Conservation (phyloP, 2,113 vertebrate species). For the Platysteira castanea region DNA sequence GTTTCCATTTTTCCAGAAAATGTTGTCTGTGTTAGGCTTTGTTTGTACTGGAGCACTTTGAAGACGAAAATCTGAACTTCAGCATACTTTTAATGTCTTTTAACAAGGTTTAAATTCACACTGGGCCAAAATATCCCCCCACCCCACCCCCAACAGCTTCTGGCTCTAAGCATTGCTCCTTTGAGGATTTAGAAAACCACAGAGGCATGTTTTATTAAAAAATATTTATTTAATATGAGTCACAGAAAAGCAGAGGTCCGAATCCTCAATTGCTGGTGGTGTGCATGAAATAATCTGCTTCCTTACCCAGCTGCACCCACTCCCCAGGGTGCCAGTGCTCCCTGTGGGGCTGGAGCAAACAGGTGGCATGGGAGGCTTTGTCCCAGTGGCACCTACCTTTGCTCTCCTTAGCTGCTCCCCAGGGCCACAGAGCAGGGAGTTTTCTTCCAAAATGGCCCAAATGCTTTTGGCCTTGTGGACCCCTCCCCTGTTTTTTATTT, state of each 20-base stretch:
- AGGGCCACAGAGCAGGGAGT: rapidly evolving
- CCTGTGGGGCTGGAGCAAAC: rapidly evolving
- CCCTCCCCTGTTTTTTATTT: not conserved
- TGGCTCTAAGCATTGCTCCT: conserved; percentile 7
- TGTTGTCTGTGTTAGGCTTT: conserved; percentile 59
- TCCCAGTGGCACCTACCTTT: not conserved
- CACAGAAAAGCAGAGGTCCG: conserved; percentile 35
- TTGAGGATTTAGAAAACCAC: conserved; percentile 55
- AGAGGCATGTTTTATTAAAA: conserved; percentile 50
- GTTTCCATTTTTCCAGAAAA: conserved; percentile 52
- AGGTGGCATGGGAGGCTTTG: rapidly evolving
- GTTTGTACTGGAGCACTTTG: conserved; percentile 59
- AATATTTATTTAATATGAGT: conserved; percentile 54
- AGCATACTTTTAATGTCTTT: conserved; percentile 46
- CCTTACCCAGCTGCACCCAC: rapidly evolving
- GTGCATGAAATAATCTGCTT: not conserved
- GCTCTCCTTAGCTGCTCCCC: not conserved
- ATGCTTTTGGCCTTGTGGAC: not conserved
- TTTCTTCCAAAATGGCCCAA: not conserved
- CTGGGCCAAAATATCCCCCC: not conserved
- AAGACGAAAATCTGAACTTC: conserved; percentile 58
- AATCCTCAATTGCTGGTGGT: conserved; percentile 1
- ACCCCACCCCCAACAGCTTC: not conserved
- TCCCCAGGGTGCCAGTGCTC: rapidly evolving
- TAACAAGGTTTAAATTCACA: conserved; percentile 65